A percentile compares a stretch with the other conserved stretches of the same genome.
phyloP scores from a whole-genome alignment of 2,888 invertebrate species.

The Melitaea athalia region DNA sequence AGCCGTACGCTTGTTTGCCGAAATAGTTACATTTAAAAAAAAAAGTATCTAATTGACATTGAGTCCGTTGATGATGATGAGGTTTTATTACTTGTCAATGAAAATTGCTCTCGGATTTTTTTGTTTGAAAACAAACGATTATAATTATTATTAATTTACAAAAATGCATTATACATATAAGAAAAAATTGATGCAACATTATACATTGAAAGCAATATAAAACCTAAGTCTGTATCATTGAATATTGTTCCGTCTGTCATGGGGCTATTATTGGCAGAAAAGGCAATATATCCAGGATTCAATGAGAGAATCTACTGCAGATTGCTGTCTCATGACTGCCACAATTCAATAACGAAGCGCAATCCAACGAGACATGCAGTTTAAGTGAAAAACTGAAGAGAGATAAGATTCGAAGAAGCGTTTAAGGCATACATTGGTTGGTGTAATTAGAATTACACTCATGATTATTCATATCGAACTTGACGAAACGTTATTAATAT shows the following conservation, averaged over 20 bases:
- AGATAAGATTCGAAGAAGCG: not conserved
- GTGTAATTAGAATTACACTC: no score
- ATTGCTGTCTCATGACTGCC: slow-evolving; percentile 60
- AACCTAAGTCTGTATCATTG: slow-evolving; percentile 37
- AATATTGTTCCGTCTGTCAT: slow-evolving; percentile 42
- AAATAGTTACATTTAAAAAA: no score
- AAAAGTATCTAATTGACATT: no score
- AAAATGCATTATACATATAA: not conserved
- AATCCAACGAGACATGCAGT: slow-evolving; percentile 25
- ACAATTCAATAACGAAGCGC: slow-evolving; percentile 67
- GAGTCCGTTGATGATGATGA: no score
- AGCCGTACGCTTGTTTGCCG: no score
- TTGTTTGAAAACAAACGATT: no score
- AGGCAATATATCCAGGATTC: slow-evolving; percentile 62
- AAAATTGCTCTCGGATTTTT: no score
- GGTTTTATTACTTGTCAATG: no score
- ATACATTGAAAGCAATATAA: not conserved
- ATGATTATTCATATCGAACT: no score
- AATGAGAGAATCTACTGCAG: slow-evolving; percentile 52
- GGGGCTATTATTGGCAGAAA: slow-evolving; percentile 47
- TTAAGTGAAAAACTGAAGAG: slow-evolving; percentile 25
- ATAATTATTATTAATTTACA: no score
- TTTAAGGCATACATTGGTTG: no score
- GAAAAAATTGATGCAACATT: not conserved
- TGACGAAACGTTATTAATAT: no score